Conservation (phyloP, 2,797 vertebrate genomes). For the Botia kubotai region DNA sequence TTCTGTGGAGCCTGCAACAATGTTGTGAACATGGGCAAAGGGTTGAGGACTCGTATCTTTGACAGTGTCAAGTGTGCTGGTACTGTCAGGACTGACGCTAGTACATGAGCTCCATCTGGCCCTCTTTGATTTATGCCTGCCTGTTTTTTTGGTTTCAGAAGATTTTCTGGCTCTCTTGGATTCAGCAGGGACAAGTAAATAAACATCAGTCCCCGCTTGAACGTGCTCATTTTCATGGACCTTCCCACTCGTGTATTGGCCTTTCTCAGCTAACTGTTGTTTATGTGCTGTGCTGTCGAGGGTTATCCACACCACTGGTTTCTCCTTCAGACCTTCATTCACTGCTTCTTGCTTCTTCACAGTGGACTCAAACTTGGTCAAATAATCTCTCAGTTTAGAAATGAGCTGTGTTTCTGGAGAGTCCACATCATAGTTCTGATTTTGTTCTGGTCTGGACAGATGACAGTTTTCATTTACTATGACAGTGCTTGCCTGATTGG, state of each 20-base stretch:
- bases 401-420: conserved; percentile 61
- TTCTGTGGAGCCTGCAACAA: conserved; percentile 16
- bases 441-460: conserved; percentile 31
- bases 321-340: conserved; percentile 37
- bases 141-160: conserved; percentile 17
- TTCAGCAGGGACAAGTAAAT: conserved; percentile 18
- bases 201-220: conserved; percentile 1
- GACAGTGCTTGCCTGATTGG: conserved; percentile 4
- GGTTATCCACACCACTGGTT: conserved; percentile 48
- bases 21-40: conserved; percentile 1
- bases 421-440: conserved; percentile 30
- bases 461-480: conserved; percentile 11
- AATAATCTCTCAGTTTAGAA: conserved; percentile 60
- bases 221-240: neutral
- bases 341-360: conserved; percentile 55
- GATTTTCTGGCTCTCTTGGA: conserved; percentile 16
- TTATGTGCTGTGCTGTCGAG: conserved; percentile 54
- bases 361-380: conserved; percentile 61
- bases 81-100: conserved; percentile 57
- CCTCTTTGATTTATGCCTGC: conserved; percentile 29
- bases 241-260: conserved; percentile 40
- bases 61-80: conserved; percentile 37
- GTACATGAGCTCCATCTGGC: conserved; percentile 17
- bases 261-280: conserved; percentile 42
- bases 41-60: conserved; percentile 23